Evolutionary conservation across 2,797 vertebrate species (phyloP), one percentile per base, ranked within the genome.

Genomic region (Apogon hyalosoma): DNA sequence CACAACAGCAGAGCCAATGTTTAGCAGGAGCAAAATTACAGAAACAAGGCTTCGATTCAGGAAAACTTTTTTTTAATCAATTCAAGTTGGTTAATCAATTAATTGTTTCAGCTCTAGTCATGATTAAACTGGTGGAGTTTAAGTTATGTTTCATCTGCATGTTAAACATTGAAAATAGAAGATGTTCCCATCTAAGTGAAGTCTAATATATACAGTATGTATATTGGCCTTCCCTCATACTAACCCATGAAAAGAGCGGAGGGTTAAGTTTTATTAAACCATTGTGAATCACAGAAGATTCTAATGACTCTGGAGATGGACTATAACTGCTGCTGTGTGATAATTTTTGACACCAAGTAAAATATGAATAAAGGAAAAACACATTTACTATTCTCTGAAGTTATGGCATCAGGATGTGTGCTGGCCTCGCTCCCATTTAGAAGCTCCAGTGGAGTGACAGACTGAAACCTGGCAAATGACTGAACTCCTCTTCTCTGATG

Each of bases 401-500:
- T 54, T 52, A 36, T 60, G 47, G 63, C 63, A 11, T 62, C 43
- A 53, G 55, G 75, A 68, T 71, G 55, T 43, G 61, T 61, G 56
- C 64, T 77, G 79, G 83, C 54, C 24, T 68, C 21, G 0, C 16
- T 70, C 79, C 77, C 14, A 33, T 49, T 80, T 83, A 77, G 71
- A 75, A 48, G 63, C 42, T 16, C 21, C 58, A 68, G 56, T 67
- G 61, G 47, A 83, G 56, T 73, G 74, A 75, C 67, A 59, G 75
- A 86, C 54, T 3, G 11, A 74, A 63, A 82, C 51, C 71, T 84
- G 87, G 73, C 77, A 72, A 16, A 61, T 7, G 11, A 39, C 46
- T 0, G 63, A 65, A 61, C 69, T 68, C 71, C 72, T 77, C 70
- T 80, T 57, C 73, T 85, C 53, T 86, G 79, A 83, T 86, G 76